These are phyloP conservation scores for Lepidochrysops patricia DNA, from an alignment of 2,888 invertebrate genomes.

Conservation along the genomic window DNA sequence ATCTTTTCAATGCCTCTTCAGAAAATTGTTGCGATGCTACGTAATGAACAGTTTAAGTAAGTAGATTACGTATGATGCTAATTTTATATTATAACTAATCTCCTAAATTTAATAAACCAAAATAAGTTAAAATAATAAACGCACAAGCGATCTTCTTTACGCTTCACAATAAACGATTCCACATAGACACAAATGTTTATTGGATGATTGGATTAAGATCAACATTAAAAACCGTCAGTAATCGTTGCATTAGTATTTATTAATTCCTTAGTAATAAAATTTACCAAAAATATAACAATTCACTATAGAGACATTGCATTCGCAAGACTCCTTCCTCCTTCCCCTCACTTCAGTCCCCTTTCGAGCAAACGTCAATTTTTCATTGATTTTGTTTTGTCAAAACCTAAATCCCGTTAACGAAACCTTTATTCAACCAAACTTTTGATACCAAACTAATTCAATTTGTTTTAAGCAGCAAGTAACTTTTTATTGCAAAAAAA, in stretches of 20 bases:
- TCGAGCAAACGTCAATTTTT: slow-evolving; percentile 55
- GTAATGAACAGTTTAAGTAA: neutral
- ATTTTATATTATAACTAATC: neutral
- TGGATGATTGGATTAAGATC: neutral
- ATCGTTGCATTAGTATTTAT: slow-evolving; percentile 27
- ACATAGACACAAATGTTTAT: neutral
- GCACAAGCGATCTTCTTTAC: neutral
- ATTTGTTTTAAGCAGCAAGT: no score
- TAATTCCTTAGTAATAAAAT: neutral
- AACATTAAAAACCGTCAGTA: slow-evolving; percentile 24
- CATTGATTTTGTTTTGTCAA: slow-evolving; percentile 24
- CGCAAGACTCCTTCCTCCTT: slow-evolving; percentile 37
- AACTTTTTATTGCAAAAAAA: no score
- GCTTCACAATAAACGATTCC: neutral
- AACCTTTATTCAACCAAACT: no score
- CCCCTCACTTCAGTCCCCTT: slow-evolving; percentile 29
- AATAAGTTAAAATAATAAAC: slow-evolving; percentile 9
- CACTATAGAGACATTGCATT: slow-evolving; percentile 36
- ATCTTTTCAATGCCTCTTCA: neutral
- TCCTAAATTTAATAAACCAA: slow-evolving; percentile 9
- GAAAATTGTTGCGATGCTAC: neutral
- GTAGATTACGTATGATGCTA: neutral
- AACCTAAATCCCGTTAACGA: slow-evolving; percentile 12
- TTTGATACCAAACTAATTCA: no score
- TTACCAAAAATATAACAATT: slow-evolving; percentile 21